Evolutionary conservation across 2,888 invertebrate genomes (phyloP), one percentile per base, ranked within the genome.

Genomic region (Drosophila flavopinicola): DNA sequence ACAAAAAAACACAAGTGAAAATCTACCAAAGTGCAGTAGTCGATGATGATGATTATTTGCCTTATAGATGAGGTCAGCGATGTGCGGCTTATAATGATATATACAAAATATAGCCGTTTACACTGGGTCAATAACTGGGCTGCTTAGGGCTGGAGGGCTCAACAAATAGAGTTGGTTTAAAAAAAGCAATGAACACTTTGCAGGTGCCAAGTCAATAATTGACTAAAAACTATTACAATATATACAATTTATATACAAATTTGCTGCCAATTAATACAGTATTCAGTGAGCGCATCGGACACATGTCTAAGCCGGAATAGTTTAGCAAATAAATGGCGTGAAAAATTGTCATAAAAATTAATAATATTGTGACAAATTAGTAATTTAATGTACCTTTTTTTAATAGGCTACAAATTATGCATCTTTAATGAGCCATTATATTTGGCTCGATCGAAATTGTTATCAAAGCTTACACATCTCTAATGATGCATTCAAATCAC

Each of bases 41-140:
- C 30, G 41, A 47, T 47, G 51, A 42, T 47, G 41, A 47, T 47
- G 51, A 42, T 47, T 70, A 53, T 73, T 74, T 74, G 20, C 25
- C n/a, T 54, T 27, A 6, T 30, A 5, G 49, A 48, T 64, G 68
- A 73, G 56, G 35, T 73, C 49, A 68, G 44, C 49, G 24, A 7
- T 44, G 27, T 29, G 24, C 25, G 23, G 13, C 24, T 37, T 30
- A 29, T n/a, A n/a, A n/a, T n/a, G n/a, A n/a, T n/a, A n/a, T n/a
- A n/a, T 17, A 17, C 11, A 44, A 15, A 29, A 20, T 33, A 35
- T n/a, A n/a, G n/a, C n/a, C n/a, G 60, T 44, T 24, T 47, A 29
- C 73, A 42, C 24, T 66, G 32, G 49, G 39, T 59, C 54, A 45
- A 54, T 41, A 68, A 25, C 25, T 42, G 45, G 17, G 9, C 15